A percentile compares a stretch with the other conserved stretches of the same genome.
phyloP scores from a whole-genome alignment of 2,888 invertebrate species.

The Orthosia cruda region DNA sequence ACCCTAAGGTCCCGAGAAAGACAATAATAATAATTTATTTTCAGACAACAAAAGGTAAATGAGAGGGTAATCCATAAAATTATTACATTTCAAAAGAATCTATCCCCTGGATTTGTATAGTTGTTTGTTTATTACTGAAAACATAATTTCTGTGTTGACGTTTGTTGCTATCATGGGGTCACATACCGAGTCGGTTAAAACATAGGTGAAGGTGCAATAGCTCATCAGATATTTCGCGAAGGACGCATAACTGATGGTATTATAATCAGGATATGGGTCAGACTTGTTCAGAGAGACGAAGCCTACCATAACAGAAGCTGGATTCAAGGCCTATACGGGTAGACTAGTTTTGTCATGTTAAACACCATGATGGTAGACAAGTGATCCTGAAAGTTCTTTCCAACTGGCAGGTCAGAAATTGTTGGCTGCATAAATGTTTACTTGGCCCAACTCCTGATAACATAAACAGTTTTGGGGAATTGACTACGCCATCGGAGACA shows the following conservation, averaged over 20 bases:
- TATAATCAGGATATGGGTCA: constrained; percentile 44
- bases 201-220: constrained; percentile 49
- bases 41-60: no score
- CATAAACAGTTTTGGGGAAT: constrained; percentile 80
- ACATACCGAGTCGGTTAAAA: constrained; percentile 70
- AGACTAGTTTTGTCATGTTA: constrained; percentile 69
- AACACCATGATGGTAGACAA: constrained; percentile 72
- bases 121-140: constrained; percentile 70
- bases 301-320: constrained; percentile 63
- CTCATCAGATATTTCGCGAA: constrained; percentile 28
- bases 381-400: constrained; percentile 79
- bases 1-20: no score
- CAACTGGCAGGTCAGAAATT: constrained; percentile 75
- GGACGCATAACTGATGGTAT: constrained; percentile 30
- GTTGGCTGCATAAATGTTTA: constrained; percentile 70
- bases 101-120: constrained; percentile 77
- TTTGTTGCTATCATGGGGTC: constrained; percentile 63
- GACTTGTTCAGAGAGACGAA: constrained; percentile 47
- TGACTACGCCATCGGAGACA: constrained; percentile 77
- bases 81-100: constrained; percentile 71
- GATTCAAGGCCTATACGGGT: constrained; percentile 70
- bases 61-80: constrained; percentile 73
- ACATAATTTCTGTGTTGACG: constrained; percentile 69
- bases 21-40: no score
- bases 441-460: constrained; percentile 79